Conservation (phyloP, 2,888 invertebrate species). For the Prosopocoilus inquinatus region DNA sequence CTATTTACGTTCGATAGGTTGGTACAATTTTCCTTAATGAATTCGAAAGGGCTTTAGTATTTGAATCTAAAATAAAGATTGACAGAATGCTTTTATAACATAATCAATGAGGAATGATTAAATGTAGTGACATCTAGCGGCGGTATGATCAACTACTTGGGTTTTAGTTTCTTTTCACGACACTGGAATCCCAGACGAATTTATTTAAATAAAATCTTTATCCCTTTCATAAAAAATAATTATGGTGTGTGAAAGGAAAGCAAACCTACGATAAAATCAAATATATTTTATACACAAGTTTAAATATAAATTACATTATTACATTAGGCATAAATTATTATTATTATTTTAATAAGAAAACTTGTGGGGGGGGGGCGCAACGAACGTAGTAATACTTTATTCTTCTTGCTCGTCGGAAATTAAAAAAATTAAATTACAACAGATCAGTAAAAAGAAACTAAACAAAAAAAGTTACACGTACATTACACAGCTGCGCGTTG, state of each 20-base stretch:
- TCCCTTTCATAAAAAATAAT: too few species aligned
- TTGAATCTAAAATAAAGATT: too few species aligned
- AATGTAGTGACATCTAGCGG: too few species aligned
- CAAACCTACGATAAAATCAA: constrained; percentile 43
- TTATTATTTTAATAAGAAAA: constrained; percentile 38
- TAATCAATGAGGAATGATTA: too few species aligned
- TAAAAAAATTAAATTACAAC: constrained; percentile 14
- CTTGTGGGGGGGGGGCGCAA: constrained; percentile 19
- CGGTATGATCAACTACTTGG: too few species aligned
- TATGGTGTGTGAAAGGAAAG: background rate
- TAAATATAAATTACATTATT: constrained; percentile 49
- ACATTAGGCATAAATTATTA: constrained; percentile 45
- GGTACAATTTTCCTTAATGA: too few species aligned
- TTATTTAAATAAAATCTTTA: too few species aligned
- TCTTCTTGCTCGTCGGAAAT: constrained; percentile 5
- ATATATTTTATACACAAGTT: constrained; percentile 50
- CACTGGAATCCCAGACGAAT: too few species aligned
- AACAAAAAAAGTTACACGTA: constrained; percentile 4
- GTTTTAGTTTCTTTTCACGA: too few species aligned
- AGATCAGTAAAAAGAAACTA: constrained; percentile 9
- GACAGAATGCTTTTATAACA: too few species aligned
- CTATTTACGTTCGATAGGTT: too few species aligned
- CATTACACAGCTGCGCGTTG: background rate
- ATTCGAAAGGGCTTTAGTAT: too few species aligned
- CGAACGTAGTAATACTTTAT: constrained; percentile 2